Conservation (phyloP, 1,140 invertebrate genomes). For the Caenorhabditis brenneri region DNA sequence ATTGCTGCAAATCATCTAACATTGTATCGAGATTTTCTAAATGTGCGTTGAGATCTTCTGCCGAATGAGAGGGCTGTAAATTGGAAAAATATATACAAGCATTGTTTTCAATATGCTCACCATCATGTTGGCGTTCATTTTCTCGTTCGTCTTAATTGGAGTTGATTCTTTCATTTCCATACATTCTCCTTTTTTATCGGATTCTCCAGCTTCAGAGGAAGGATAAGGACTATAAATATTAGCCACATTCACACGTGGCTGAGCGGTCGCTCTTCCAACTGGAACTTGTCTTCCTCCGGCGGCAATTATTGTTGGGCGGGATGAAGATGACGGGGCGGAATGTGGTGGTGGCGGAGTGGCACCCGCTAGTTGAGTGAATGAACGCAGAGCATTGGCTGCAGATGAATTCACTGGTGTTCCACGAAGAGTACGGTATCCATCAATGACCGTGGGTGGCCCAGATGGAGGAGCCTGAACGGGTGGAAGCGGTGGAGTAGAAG, state of each 20-base stretch:
- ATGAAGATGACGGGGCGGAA: neutral
- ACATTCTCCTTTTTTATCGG: slow-evolving; percentile 30
- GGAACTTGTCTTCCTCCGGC: slow-evolving; percentile 48
- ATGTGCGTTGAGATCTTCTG: slow-evolving; percentile 57
- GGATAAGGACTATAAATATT: slow-evolving; percentile 51
- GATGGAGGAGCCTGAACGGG: slow-evolving; percentile 38
- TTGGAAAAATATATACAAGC: neutral
- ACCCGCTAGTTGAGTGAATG: slow-evolving; percentile 45
- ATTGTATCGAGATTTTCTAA: slow-evolving; percentile 58
- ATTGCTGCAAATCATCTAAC: slow-evolving; percentile 56
- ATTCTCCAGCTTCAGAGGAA: slow-evolving; percentile 40
- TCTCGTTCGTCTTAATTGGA: neutral
- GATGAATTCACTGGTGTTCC: slow-evolving; percentile 39
- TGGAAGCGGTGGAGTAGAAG: slow-evolving; percentile 54
- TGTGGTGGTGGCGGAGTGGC: slow-evolving; percentile 42
- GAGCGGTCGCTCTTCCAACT: slow-evolving; percentile 56
- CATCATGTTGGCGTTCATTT: neutral
- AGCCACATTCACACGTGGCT: slow-evolving; percentile 56
- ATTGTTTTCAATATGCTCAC: neutral
- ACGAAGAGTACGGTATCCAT: slow-evolving; percentile 46
- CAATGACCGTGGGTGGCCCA: slow-evolving; percentile 40
- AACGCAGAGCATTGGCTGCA: neutral
- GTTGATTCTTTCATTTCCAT: slow-evolving; percentile 34
- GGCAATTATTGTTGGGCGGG: slow-evolving; percentile 28
- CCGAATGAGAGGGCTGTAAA: slow-evolving; percentile 51